Conservation (phyloP, 2,888 invertebrate species). For the Adela reaumurella region DNA sequence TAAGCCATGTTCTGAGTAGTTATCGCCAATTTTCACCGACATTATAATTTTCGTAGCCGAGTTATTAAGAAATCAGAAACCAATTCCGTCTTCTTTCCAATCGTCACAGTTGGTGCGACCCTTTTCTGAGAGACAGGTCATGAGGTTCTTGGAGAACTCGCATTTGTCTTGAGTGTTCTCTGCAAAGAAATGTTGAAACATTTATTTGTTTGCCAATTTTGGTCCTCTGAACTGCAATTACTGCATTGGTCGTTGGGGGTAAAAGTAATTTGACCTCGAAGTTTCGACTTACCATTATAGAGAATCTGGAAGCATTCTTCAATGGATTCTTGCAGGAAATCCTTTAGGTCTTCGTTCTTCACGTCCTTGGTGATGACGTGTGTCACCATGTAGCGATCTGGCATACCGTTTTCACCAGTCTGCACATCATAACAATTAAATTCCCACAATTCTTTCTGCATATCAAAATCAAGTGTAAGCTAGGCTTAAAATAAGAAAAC, state of each 20-base stretch:
- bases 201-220: too few species aligned
- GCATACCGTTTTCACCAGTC: conserved; percentile 61
- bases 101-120: conserved; percentile 72
- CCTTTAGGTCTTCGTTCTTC: conserved; percentile 59
- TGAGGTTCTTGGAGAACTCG: conserved; percentile 60
- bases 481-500: too few species aligned
- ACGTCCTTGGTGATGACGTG: conserved; percentile 60
- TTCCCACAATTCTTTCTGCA: too few species aligned
- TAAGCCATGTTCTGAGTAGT: too few species aligned
- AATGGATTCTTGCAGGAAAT: conserved; percentile 67
- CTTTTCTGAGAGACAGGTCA: conserved; percentile 67
- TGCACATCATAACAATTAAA: too few species aligned
- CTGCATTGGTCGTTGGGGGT: not conserved
- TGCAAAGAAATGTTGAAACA: conserved; percentile 19
- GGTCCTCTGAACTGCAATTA: too few species aligned
- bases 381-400: conserved; percentile 61
- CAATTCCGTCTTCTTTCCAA: conserved; percentile 55
- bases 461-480: too few species aligned
- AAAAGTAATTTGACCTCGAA: not conserved
- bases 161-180: conserved; percentile 60
- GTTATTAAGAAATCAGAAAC: not conserved
- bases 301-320: conserved; percentile 69
- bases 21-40: too few species aligned
- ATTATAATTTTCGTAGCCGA: not conserved
- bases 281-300: conserved; percentile 40